These are phyloP conservation scores for Andricus grossulariae DNA, from an alignment of 1,140 invertebrate species.

Conservation along the genomic window DNA sequence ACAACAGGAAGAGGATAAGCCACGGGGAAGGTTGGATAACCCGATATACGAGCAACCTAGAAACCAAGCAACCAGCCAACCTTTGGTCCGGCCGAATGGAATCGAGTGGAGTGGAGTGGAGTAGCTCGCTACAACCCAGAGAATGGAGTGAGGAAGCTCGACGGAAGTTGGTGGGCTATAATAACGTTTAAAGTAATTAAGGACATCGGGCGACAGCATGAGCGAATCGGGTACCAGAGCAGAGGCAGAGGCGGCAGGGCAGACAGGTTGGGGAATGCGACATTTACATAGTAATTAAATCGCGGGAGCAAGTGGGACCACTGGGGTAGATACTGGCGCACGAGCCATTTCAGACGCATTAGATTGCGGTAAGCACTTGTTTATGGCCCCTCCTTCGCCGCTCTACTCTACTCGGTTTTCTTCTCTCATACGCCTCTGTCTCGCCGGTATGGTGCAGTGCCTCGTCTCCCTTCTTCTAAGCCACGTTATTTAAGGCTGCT, in stretches of 20 bases:
- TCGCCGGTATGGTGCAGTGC: neutral
- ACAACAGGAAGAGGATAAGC: slow-evolving; percentile 42
- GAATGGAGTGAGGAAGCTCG: slow-evolving; percentile 66
- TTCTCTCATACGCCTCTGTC: slow-evolving; percentile 39
- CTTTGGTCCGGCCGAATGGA: slow-evolving; percentile 51
- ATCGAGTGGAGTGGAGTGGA: slow-evolving; percentile 64
- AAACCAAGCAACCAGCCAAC: slow-evolving; percentile 10
- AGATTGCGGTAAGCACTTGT: slow-evolving; percentile 77
- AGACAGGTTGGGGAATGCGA: slow-evolving; percentile 73
- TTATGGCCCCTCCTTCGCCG: slow-evolving; percentile 67
- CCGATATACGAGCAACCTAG: neutral
- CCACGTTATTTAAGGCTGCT: no score
- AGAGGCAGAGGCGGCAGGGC: slow-evolving; percentile 55
- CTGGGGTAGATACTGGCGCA: slow-evolving; percentile 72
- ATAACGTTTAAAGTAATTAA: slow-evolving; percentile 77
- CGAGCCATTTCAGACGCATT: slow-evolving; percentile 76
- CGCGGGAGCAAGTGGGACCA: slow-evolving; percentile 73
- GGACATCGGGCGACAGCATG: slow-evolving; percentile 74
- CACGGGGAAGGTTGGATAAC: neutral
- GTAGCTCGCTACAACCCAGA: slow-evolving; percentile 14
- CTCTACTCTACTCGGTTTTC: slow-evolving; percentile 31
- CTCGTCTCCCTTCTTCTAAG: neutral
- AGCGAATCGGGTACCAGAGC: slow-evolving; percentile 37
- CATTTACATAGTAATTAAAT: slow-evolving; percentile 78
- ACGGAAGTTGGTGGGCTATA: slow-evolving; percentile 71